Percentiles rank a stretch among this genome's conserved stretches.
These are phyloP conservation scores for Drosophila sp. DNA, from an alignment of 1,140 invertebrate species.

Conservation along the genomic window DNA sequence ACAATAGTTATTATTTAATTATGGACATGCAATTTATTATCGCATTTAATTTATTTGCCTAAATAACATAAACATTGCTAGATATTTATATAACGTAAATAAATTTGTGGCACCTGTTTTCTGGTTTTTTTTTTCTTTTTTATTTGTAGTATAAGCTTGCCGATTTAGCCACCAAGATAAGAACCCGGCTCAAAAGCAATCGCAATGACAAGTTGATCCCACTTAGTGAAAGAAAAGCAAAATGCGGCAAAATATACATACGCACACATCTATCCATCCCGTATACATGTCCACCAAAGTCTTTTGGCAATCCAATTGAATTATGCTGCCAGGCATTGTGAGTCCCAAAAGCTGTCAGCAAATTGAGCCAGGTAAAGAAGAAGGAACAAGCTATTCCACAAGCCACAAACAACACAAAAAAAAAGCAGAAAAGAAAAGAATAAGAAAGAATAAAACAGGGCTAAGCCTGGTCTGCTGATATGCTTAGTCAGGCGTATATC, in stretches of 20 bases:
- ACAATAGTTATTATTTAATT: constrained; percentile 3
- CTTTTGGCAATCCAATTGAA: constrained; percentile 72
- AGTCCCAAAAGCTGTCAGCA: constrained; percentile 59
- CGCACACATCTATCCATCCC: too few species aligned
- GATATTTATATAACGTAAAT: neutral
- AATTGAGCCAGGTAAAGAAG: constrained; percentile 51
- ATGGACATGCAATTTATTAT: constrained; percentile 5
- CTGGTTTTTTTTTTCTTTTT: too few species aligned
- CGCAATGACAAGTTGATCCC: constrained; percentile 67
- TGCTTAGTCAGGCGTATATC: constrained; percentile 10
- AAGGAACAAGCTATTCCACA: neutral
- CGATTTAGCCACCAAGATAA: constrained; percentile 44
- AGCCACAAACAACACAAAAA: neutral
- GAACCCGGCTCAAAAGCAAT: constrained; percentile 51
- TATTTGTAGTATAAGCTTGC: constrained; percentile 29
- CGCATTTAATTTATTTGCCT: neutral
- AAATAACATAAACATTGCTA: too few species aligned
- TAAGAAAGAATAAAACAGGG: neutral
- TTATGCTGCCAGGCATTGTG: constrained; percentile 68
- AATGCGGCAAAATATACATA: constrained; percentile 16
- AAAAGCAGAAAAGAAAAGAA: neutral
- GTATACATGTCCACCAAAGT: constrained; percentile 41
- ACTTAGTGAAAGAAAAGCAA: constrained; percentile 22
- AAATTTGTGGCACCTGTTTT: constrained; percentile 2
- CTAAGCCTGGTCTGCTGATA: constrained; percentile 3